These are phyloP conservation scores for Nibea albiflora DNA, from an alignment of 2,113 vertebrate species.

Conservation along the genomic window DNA sequence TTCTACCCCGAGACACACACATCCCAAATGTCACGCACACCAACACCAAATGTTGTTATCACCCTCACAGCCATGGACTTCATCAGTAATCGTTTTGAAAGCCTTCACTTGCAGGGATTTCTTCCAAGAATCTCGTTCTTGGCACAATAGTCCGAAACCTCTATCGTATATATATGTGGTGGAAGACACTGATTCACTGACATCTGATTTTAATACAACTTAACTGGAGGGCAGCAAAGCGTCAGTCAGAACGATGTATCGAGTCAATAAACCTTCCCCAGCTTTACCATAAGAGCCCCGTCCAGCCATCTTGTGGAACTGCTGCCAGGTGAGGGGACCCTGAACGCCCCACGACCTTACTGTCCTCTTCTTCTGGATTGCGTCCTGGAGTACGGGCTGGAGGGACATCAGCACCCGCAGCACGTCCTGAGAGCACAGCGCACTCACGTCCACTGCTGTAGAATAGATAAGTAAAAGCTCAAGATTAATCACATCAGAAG, in stretches of 20 bases:
- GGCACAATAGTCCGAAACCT: not conserved
- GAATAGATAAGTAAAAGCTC: not conserved
- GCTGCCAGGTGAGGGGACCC: constrained; percentile 98
- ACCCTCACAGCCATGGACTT: not conserved
- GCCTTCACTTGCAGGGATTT: not conserved
- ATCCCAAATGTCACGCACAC: constrained; percentile 25
- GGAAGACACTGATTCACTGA: not conserved
- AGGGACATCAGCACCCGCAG: constrained; percentile 95
- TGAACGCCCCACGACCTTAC: constrained; percentile 97
- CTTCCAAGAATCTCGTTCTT: not conserved
- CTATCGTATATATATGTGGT: not conserved
- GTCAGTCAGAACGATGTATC: not conserved
- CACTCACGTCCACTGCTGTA: constrained; percentile 91
- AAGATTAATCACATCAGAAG: constrained; percentile 7
- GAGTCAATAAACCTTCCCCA: not conserved
- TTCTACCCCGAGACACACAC: constrained; percentile 34
- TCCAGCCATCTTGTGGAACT: constrained; percentile 99
- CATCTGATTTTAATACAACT: not conserved
- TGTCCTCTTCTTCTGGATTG: constrained; percentile 97
- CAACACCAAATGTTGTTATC: not conserved
- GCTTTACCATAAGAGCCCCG: constrained; percentile 96
- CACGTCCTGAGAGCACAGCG: constrained; percentile 98
- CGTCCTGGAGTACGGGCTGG: constrained; percentile 96
- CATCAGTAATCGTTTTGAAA: not conserved
- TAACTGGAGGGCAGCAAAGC: not conserved